Evolutionary conservation across 2,797 vertebrate species (phyloP), one percentile per base, ranked within the genome.

Genomic region (Chrysolophus pictus): DNA sequence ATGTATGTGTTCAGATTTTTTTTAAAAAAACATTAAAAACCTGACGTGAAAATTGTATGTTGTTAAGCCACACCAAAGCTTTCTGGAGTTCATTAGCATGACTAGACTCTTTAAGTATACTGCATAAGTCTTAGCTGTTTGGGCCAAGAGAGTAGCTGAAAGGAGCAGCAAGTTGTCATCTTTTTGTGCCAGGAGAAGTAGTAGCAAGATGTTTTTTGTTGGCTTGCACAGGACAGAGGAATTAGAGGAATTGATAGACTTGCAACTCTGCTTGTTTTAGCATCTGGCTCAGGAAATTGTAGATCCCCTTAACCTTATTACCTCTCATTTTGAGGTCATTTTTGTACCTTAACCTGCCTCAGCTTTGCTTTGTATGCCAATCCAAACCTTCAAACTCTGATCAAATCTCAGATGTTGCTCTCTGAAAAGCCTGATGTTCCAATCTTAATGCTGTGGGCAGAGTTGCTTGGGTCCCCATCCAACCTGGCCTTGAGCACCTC

Each of bases 271-370:
- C 29, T 85, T 53, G 11, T 76, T 65, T 42, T 44, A 77, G n/a
- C 2, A 4, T 6, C 0, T 0, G 35, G 37, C 49, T 92, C 8
- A 9, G n/a, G 44, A 33, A 47, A 22, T 37, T 87, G 41, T 31
- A 77, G 53, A 42, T 35, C 31, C 19, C 28, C 60, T 60, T 73
- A 74, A 14, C 22, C 11, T 53, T 59, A 23, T 70, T 78, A 49
- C 2, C 14, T 70, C 8, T 44, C 13, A 3, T 47, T 76, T 64
- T 18, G 35, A 46, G 83, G 41, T 11, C 3, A 49, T 80, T 87
- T 58, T 76, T 79, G 24, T 4, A 29, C 24, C 8, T 11, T 59
- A 44, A 67, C 11, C 41, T 74, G 11, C 39, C 33, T 91, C 22
- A 78, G 5, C 33, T 71, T 89, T 15, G 47, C 5, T 6, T 89